These are phyloP conservation scores for Sebastes glaucus DNA, from an alignment of 2,797 vertebrate species.

Conservation along the genomic window DNA sequence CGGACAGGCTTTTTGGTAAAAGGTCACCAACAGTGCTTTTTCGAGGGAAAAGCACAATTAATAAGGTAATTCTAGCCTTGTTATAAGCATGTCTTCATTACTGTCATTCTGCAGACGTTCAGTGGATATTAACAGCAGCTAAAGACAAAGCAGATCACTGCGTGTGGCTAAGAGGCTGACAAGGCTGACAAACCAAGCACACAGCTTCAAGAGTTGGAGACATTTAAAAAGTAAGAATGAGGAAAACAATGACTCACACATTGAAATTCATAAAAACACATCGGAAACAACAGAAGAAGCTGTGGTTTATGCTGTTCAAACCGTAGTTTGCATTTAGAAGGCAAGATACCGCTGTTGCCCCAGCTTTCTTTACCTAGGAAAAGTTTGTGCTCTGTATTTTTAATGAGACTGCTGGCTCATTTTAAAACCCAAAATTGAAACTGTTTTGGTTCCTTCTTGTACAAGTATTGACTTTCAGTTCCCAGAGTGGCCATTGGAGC, in stretches of 20 bases:
- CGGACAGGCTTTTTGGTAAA: background rate
- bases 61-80: background rate
- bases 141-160: background rate
- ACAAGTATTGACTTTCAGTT: conserved; percentile 40
- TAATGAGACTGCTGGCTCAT: conserved; percentile 24
- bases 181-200: background rate
- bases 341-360: background rate
- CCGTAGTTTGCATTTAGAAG: background rate
- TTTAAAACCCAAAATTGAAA: conserved; percentile 7
- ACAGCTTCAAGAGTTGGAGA: background rate
- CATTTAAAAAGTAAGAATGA: background rate
- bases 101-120: background rate
- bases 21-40: background rate
- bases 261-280: background rate
- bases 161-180: background rate
- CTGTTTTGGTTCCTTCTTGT: conserved; percentile 10
- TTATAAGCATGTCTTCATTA: background rate
- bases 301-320: background rate
- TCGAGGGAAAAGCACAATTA: background rate
- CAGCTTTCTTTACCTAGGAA: background rate
- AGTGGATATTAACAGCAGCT: background rate
- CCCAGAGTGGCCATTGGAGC: conserved; percentile 2
- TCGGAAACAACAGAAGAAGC: background rate
- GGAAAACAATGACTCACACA: background rate
- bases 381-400: conserved; percentile 15